These are phyloP conservation scores for Odobenus rosmarus DNA, from an alignment of 2,113 vertebrate genomes.

Conservation along the genomic window DNA sequence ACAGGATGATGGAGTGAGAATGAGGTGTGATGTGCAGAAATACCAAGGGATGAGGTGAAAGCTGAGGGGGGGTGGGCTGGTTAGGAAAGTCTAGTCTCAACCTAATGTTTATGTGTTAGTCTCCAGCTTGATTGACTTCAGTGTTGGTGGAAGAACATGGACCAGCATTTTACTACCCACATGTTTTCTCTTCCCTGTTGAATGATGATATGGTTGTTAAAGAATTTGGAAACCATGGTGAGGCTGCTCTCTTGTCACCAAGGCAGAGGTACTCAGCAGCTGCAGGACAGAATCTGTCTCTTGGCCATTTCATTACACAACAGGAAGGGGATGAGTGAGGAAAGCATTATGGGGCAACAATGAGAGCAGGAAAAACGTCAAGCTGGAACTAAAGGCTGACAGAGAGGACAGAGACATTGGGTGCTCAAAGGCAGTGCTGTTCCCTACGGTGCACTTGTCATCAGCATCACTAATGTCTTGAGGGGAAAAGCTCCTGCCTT, in stretches of 20 bases:
- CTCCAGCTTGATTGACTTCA: background rate
- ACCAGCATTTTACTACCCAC: rapidly evolving
- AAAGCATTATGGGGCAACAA: background rate
- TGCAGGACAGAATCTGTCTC: background rate
- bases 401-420: background rate
- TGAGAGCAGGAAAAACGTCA: background rate
- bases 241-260: background rate
- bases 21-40: background rate
- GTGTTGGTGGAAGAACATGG: background rate
- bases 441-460: background rate
- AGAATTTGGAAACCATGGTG: background rate
- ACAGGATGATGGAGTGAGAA: too few species aligned
- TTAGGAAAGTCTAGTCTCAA: background rate
- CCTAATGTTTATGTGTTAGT: background rate
- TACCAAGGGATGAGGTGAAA: background rate
- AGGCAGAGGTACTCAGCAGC: background rate
- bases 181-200: background rate
- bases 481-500: background rate
- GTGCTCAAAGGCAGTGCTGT: background rate
- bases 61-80: background rate
- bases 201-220: background rate
- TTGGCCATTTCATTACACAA: background rate
- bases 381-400: background rate
- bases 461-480: background rate
- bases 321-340: background rate